Percentiles rank a stretch among this genome's conserved stretches.
These are phyloP conservation scores for Stenopsyche tienmushanensis DNA, from an alignment of 1,140 invertebrate genomes.

Conservation along the genomic window DNA sequence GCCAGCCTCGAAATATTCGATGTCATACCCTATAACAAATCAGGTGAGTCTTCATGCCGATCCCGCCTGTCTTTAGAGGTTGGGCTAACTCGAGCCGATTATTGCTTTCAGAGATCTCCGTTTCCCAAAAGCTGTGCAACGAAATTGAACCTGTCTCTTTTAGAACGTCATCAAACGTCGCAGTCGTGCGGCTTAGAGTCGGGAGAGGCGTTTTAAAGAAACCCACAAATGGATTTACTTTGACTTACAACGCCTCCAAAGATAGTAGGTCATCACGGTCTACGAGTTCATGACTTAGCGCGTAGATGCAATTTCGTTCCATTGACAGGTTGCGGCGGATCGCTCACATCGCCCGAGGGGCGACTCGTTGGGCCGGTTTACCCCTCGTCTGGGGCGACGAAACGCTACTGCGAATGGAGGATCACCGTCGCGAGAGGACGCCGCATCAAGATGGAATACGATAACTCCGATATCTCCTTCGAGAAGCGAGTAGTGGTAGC, in stretches of 20 bases:
- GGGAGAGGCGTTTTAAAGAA: neutral
- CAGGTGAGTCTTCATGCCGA: neutral
- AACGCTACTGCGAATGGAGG: constrained; percentile 65
- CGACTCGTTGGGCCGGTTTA: constrained; percentile 64
- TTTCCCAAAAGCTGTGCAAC: constrained; percentile 12
- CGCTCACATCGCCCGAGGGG: constrained; percentile 54
- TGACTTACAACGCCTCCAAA: constrained; percentile 59
- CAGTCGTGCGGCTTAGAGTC: constrained; percentile 6
- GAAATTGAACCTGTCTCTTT: neutral
- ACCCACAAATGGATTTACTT: constrained; percentile 48
- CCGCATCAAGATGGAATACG: constrained; percentile 63
- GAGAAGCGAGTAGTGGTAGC: no score
- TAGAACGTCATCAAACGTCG: constrained; percentile 14
- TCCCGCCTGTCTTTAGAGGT: neutral
- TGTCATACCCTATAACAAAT: neutral
- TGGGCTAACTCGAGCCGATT: neutral
- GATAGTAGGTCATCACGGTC: constrained; percentile 51
- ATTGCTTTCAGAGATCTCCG: constrained; percentile 16
- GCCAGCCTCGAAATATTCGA: constrained; percentile 11
- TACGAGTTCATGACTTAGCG: no score
- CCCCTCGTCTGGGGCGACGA: constrained; percentile 31
- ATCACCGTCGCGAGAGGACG: constrained; percentile 66
- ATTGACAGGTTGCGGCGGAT: constrained; percentile 60
- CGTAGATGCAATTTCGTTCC: no score
- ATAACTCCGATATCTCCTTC: no score